Conservation (phyloP, 2,113 vertebrate genomes). For the Suncus etruscus region DNA sequence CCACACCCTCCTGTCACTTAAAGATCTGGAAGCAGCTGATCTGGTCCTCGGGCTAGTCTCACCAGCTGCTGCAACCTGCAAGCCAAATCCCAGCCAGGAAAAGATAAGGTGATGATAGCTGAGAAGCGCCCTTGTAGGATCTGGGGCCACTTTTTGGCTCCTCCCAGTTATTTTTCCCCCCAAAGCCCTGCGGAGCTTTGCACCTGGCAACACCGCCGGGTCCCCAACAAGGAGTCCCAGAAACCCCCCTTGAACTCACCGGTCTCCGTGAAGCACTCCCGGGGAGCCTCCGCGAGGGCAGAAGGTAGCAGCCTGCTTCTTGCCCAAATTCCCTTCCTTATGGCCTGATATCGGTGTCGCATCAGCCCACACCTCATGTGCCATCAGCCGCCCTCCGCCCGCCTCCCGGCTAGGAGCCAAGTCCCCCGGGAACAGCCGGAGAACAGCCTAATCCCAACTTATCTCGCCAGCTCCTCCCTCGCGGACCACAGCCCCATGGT, state of each 20-base stretch:
- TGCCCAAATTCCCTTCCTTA: neutral
- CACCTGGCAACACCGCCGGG: rapidly evolving
- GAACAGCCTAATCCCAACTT: no score
- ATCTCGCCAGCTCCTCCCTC: neutral
- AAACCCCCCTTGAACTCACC: rapidly evolving
- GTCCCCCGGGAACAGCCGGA: rapidly evolving
- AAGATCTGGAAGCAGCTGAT: neutral
- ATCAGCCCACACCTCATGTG: neutral
- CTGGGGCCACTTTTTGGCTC: neutral
- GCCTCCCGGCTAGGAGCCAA: neutral
- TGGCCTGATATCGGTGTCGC: neutral
- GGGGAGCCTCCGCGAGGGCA: rapidly evolving
- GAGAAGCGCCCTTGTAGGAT: neutral
- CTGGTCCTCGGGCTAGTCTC: no score
- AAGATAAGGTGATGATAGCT: neutral
- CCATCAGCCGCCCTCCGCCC: neutral
- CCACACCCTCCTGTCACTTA: no score
- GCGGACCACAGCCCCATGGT: no score
- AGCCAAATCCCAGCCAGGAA: neutral
- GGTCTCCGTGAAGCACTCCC: rapidly evolving
- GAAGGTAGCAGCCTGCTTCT: neutral
- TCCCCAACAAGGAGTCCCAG: neutral
- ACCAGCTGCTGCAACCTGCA: neutral
- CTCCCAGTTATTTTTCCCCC: neutral
- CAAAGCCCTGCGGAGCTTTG: neutral